phyloP scores from a whole-genome alignment of 2,888 invertebrate species.

The Apantesis nais region DNA sequence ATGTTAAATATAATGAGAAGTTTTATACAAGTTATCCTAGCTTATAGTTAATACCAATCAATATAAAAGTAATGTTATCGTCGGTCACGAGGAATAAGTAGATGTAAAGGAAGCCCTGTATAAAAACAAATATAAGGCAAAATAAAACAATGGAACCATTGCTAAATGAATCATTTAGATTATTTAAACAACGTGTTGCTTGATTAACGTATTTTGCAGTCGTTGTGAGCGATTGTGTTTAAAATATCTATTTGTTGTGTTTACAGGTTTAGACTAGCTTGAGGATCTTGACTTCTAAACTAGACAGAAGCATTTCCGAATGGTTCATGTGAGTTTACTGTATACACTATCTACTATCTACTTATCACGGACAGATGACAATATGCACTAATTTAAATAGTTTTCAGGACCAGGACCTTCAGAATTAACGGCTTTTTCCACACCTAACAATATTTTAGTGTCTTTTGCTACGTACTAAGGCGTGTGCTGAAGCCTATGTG shows the following conservation, averaged over 20 bases:
- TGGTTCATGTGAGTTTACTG: too few species aligned
- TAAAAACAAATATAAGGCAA: conserved; percentile 35
- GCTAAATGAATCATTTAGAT: conserved; percentile 39
- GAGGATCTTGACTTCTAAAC: too few species aligned
- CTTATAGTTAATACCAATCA: background rate
- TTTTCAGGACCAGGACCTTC: too few species aligned
- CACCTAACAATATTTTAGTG: too few species aligned
- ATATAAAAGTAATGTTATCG: conserved; percentile 14
- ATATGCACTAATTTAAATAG: too few species aligned
- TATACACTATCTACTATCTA: too few species aligned
- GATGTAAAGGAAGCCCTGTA: conserved; percentile 39
- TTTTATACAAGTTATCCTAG: background rate
- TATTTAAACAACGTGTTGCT: conserved; percentile 27
- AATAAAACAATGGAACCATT: conserved; percentile 35
- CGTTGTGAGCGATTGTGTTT: background rate
- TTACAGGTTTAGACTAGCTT: background rate
- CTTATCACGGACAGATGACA: too few species aligned
- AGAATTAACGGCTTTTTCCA: too few species aligned
- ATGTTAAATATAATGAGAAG: background rate
- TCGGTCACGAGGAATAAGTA: conserved; percentile 33
- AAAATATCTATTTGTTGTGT: background rate
- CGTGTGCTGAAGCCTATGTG: too few species aligned
- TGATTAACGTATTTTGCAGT: conserved; percentile 7
- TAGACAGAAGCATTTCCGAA: too few species aligned
- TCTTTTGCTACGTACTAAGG: too few species aligned